Conservation (phyloP, 2,888 invertebrate genomes). For the Danaus chrysippus region DNA sequence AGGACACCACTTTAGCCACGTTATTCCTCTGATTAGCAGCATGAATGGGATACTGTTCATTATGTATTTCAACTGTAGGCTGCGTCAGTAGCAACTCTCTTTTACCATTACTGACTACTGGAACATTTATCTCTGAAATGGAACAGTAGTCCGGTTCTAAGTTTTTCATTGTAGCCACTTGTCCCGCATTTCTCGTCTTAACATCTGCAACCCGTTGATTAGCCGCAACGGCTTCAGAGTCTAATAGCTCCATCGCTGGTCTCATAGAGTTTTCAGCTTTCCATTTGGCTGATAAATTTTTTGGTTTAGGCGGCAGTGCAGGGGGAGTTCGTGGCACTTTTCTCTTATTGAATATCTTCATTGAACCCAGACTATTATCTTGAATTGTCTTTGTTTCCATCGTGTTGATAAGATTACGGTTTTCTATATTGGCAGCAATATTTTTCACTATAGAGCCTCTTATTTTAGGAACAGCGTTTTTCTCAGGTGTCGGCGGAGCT, state of each 20-base stretch:
- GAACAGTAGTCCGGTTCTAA: conserved; percentile 87
- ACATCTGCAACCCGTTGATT: conserved; percentile 79
- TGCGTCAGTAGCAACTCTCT: conserved; percentile 76
- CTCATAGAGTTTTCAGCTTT: conserved; percentile 75
- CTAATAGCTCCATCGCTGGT: conserved; percentile 65
- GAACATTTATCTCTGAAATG: conserved; percentile 86
- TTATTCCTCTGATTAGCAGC: conserved; percentile 62
- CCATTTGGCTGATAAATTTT: conserved; percentile 84
- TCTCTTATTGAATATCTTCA: conserved; percentile 73
- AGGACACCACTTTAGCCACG: conserved; percentile 68
- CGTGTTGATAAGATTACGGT: conserved; percentile 56
- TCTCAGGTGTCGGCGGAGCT: conserved; percentile 48
- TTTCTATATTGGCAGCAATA: conserved; percentile 72
- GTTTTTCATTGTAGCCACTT: conserved; percentile 69
- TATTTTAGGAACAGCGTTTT: conserved; percentile 60
- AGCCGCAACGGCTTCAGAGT: conserved; percentile 79
- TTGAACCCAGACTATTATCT: conserved; percentile 61
- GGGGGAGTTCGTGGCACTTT: conserved; percentile 84
- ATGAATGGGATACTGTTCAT: conserved; percentile 70
- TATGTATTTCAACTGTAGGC: conserved; percentile 75
- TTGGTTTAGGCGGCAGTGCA: conserved; percentile 88
- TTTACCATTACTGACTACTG: conserved; percentile 79
- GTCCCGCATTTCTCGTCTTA: conserved; percentile 75
- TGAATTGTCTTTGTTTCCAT: conserved; percentile 67
- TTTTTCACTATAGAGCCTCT: conserved; percentile 75